Base-by-base conservation (phyloP, 1,140 invertebrate species). In the Zelostemma sp. region DNA sequence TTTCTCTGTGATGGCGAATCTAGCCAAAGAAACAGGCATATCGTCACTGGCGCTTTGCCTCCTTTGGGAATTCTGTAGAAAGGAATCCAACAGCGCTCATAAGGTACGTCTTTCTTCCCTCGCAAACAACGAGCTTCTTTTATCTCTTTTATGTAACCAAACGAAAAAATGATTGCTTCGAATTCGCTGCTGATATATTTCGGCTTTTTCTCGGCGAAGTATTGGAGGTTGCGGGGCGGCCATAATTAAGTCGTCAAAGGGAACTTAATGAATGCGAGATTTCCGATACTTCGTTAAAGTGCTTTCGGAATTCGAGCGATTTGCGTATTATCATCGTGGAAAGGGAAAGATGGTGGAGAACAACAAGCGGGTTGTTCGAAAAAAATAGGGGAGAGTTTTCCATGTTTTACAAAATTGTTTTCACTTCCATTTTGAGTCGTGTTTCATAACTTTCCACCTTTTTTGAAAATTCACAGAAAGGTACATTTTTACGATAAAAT, bases 21-120 rank as follows among this genome's bases (percentile, higher is more conserved):
- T 96, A 40, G 93, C 92, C 83, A 97, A 97, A 84, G 97, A 98
- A 85, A 96, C 95, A 11, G 96, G 95, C 14, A 90, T 97, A 58
- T 97, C 95, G 43, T 94, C 96, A 11, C 83, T 98, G 65, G 91
- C 91, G n/a, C 89, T 97, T 18, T 97, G 95, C 84, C 91, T 92
- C 55, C 85, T 94, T 14, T 96, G 95, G 85, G 91, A 93, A 73
- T 74, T 92, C 55, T 84, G 90, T 48, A 83, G 80, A 62, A 82
- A 82, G 55, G 84, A 85, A 48, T 74, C 81, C 17, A 74, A 60
- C 53, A 69, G 62, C 50, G 45, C 53, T 21, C 76, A 77, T 35
- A 75, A 73, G 77, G 78, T 80, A 63, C 66, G 68, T 25, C 11
- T 16, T 35, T n/a, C 17, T 15, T 46, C 12, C 5, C 18, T 46